Evolutionary conservation across 1,140 invertebrate species (phyloP), one percentile per base, ranked within the genome.

Genomic region (Sarcophaga peregrina): DNA sequence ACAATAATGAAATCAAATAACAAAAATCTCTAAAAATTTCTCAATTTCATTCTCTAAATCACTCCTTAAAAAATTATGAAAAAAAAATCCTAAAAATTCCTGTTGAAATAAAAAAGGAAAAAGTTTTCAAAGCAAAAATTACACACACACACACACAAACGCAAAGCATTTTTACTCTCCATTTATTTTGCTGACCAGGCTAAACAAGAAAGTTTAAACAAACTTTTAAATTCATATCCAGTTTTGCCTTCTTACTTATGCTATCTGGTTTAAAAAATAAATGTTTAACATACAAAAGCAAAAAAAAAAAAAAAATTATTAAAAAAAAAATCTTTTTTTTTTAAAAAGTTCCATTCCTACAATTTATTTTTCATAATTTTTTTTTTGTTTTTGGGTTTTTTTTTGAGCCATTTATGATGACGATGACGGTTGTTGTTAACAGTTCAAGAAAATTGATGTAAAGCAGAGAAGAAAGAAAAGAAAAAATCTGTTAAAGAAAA

Each of bases 371-470:
- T n/a, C 58, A 62, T 10, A 68, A 20, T 9, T 68, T 68, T 8
- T 37, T 25, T 68, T 8, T 20, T n/a, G n/a, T n/a, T n/a, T n/a
- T n/a, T n/a, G n/a, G n/a, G 8, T 9, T 68, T 25, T 25, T 25
- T 20, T 8, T 68, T 9, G n/a, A n/a, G n/a, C 62, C 20, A 20
- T 68, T 68, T 68, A 68, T 68, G 62, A 68, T 20, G 62, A 68
- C 62, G 62, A 72, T 72, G 62, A 17, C 37, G 48, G 45, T n/a
- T 46, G 47, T 78, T 78, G 75, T 78, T 78, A 78, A 78, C 10
- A 45, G 25, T 68, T 13, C 46, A 46, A 62, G 54, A 81, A 62
- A 37, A 46, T n/a, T 37, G 13, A 25, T 75, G 73, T 74, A 15
- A 17, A 75, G 11, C 8, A 47, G n/a, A 50, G n/a, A 76, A 46